Evolutionary conservation across 2,888 invertebrate genomes (phyloP).

Genomic region (Griposia aprilina): DNA sequence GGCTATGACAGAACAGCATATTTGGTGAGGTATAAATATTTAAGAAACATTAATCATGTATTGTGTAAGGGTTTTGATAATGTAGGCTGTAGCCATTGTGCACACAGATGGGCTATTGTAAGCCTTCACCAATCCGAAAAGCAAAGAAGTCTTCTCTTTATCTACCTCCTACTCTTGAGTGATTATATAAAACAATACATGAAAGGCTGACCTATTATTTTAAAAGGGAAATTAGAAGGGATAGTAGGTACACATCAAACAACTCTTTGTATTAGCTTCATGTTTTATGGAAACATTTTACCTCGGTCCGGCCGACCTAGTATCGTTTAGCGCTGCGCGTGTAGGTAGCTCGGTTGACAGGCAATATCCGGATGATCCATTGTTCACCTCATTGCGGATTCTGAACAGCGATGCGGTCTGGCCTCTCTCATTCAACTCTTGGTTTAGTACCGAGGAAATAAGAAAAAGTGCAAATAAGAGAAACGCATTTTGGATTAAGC

Average conservation of each 20-base stretch:
- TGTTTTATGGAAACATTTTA: constrained; percentile 71
- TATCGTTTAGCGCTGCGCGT: constrained; percentile 72
- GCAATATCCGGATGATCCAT: constrained; percentile 90
- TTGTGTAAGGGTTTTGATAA: constrained; percentile 17
- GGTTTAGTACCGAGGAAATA: constrained; percentile 71
- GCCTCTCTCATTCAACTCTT: constrained; percentile 76
- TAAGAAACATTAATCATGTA: constrained; percentile 24
- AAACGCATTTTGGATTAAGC: constrained; percentile 73
- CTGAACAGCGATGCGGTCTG: constrained; percentile 78
- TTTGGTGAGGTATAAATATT: constrained; percentile 36
- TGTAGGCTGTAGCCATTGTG: constrained; percentile 4
- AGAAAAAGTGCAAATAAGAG: constrained; percentile 77
- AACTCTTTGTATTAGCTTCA: constrained; percentile 67
- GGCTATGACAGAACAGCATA: constrained; percentile 29
- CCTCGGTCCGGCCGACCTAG: constrained; percentile 71
- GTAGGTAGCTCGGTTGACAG: constrained; percentile 84
- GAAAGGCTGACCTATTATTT: constrained; percentile 46
- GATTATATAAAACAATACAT: constrained; percentile 40
- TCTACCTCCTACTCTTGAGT: constrained; percentile 1
- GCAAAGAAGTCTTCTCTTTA: constrained; percentile 26
- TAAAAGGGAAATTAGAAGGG: constrained; percentile 54
- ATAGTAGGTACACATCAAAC: constrained; percentile 62
- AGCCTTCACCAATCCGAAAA: constrained; percentile 21
- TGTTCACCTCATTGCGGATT: constrained; percentile 89
- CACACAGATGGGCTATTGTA: constrained; percentile 29